Evolutionary conservation across 2,113 vertebrate genomes (phyloP).

Genomic region (Cettia cetti): DNA sequence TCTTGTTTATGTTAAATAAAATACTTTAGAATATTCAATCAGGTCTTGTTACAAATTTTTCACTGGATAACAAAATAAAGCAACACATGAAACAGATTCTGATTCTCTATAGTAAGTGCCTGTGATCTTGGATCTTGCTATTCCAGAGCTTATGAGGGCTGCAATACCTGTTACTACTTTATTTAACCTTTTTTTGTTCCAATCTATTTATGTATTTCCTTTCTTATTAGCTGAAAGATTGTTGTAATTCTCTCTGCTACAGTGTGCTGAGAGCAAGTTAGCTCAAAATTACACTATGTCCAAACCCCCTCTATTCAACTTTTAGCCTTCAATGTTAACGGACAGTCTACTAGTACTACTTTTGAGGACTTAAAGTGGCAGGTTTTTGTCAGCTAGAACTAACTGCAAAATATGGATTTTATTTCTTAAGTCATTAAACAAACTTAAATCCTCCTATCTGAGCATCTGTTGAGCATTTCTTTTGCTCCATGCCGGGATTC

Average conservation of each 20-base stretch:
- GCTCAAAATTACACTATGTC: conserved; percentile 3
- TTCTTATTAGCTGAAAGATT: neutral
- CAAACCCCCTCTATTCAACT: neutral
- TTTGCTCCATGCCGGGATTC: neutral
- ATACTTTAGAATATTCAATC: neutral
- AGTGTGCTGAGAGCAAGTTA: neutral
- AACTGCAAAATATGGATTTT: conserved; percentile 9
- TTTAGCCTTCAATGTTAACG: conserved; percentile 13
- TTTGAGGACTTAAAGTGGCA: neutral
- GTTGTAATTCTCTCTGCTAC: neutral
- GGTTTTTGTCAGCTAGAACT: conserved; percentile 11
- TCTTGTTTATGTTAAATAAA: neutral
- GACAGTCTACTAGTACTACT: neutral
- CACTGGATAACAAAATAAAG: neutral
- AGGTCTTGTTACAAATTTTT: neutral
- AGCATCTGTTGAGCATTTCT: neutral
- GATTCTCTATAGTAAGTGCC: neutral
- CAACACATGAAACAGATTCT: neutral
- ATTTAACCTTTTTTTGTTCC: neutral
- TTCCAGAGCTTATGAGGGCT: neutral
- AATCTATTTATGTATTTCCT: neutral
- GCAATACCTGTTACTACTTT: neutral
- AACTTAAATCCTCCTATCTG: neutral
- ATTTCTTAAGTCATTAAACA: neutral
- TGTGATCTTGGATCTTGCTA: neutral